Evolutionary conservation across 2,888 invertebrate genomes (phyloP).

Genomic region (Drosophila eohydei): DNA sequence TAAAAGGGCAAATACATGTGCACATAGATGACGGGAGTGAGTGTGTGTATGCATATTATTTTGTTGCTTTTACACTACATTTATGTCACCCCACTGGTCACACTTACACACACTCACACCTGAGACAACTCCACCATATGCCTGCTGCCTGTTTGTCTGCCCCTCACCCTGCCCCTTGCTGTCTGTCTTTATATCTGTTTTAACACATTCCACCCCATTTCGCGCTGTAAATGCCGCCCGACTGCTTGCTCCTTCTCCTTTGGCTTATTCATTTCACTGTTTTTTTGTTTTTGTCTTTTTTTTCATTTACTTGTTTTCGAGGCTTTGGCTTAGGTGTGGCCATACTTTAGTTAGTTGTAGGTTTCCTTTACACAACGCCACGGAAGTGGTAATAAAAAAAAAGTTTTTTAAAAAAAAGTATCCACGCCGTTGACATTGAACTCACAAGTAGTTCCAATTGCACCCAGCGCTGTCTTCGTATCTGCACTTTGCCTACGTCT

Average conservation of each 20-base stretch:
- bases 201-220: slow-evolving; percentile 78
- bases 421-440: slow-evolving; percentile 75
- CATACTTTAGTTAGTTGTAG: slow-evolving; percentile 63
- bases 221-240: slow-evolving; percentile 59
- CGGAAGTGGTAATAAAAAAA: slow-evolving; percentile 63
- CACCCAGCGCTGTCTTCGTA: slow-evolving; percentile 16
- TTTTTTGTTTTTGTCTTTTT: slow-evolving; percentile 51
- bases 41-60: slow-evolving; percentile 31
- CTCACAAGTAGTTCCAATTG: slow-evolving; percentile 55
- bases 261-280: slow-evolving; percentile 27
- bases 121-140: slow-evolving; percentile 75
- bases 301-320: slow-evolving; percentile 57
- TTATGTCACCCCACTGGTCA: slow-evolving; percentile 67
- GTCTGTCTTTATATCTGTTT: slow-evolving; percentile 55
- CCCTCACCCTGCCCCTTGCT: slow-evolving; percentile 10
- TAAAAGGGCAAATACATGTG: slow-evolving; percentile 56
- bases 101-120: slow-evolving; percentile 57
- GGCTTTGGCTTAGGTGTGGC: slow-evolving; percentile 71
- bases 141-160: slow-evolving; percentile 36
- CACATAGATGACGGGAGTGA: background rate
- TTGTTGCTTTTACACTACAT: slow-evolving; percentile 51
- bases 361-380: slow-evolving; percentile 61
- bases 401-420: slow-evolving; percentile 23
- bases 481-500: background rate
- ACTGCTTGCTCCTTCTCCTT: slow-evolving; percentile 45